phyloP scores from a whole-genome alignment of 1,140 invertebrate genomes.

The Euschistus heros region DNA sequence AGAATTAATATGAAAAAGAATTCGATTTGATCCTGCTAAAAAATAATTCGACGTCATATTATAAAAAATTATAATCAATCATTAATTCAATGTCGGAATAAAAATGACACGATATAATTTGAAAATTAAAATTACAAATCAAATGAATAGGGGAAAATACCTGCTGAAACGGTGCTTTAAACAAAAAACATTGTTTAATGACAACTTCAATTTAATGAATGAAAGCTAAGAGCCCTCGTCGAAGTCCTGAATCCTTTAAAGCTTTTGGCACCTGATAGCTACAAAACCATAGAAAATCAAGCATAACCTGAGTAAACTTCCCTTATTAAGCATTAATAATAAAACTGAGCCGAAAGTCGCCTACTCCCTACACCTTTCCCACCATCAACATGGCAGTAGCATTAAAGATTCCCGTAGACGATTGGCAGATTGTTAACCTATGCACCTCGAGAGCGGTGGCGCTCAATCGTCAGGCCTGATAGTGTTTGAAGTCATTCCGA shows the following conservation, averaged over 20 bases:
- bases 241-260: neutral
- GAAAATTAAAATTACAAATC: no score
- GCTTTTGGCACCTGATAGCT: neutral
- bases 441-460: conserved; percentile 8
- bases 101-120: no score
- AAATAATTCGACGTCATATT: no score
- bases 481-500: no score
- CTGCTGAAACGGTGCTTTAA: no score
- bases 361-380: neutral
- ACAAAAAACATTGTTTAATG: no score
- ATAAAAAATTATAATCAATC: no score
- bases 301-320: neutral
- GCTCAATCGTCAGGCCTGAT: neutral
- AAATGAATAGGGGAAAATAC: neutral
- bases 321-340: neutral
- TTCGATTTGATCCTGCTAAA: no score
- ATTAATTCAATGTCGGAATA: no score
- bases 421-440: conserved; percentile 3
- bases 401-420: conserved; percentile 4
- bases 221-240: no score
- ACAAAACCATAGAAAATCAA: neutral
- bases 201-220: conserved; percentile 4
- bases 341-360: neutral
- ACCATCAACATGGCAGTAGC: conserved; percentile 16
- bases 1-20: no score